phyloP scores from a whole-genome alignment of 2,113 vertebrate species.

The Acinonyx jubatus region DNA sequence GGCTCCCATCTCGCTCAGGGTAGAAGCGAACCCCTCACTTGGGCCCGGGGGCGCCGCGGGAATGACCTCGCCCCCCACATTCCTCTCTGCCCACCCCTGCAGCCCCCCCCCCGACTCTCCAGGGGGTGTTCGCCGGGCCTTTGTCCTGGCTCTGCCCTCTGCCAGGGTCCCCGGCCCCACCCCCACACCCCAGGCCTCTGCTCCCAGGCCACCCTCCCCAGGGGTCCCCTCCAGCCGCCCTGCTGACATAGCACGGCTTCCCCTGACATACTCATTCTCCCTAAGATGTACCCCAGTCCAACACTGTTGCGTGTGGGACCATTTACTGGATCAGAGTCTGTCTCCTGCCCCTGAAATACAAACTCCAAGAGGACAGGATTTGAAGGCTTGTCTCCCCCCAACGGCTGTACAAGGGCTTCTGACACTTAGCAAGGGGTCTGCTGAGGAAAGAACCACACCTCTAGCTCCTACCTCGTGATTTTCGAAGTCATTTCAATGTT shows the following conservation, averaged over 20 bases:
- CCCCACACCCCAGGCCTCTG: not conserved
- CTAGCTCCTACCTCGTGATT: no score
- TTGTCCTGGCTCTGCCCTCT: not conserved
- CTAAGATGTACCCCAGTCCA: not conserved
- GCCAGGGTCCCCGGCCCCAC: fast-evolving
- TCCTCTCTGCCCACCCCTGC: not conserved
- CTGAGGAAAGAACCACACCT: no score
- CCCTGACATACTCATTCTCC: not conserved
- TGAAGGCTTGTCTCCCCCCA: no score
- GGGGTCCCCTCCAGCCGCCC: no score
- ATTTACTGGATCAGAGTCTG: not conserved
- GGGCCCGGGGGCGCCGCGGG: fast-evolving
- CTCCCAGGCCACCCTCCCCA: not conserved
- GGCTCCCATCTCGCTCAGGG: not conserved
- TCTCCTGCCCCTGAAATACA: no score
- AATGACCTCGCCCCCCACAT: fast-evolving
- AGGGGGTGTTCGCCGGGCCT: fast-evolving
- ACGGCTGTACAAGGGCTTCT: no score
- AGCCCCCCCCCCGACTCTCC: not conserved
- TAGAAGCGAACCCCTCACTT: not conserved
- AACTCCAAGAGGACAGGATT: no score
- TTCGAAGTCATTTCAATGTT: no score
- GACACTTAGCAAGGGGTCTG: no score
- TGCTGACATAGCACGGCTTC: not conserved
- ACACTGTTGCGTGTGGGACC: not conserved